Evolutionary conservation across 2,888 invertebrate species (phyloP).

Genomic region (Cotesia congregata): DNA sequence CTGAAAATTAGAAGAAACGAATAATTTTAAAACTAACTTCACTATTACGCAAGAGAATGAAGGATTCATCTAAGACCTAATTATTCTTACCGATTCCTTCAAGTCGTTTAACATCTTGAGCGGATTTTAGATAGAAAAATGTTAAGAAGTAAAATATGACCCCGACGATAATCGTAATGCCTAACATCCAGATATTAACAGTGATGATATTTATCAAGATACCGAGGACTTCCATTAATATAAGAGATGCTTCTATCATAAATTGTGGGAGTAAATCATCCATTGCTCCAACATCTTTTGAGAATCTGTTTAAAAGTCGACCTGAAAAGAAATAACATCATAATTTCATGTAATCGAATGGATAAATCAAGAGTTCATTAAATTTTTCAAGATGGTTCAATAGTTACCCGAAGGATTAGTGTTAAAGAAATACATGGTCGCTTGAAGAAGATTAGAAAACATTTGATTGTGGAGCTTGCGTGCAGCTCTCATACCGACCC

Average conservation of each 20-base stretch:
- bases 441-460: conserved; percentile 83
- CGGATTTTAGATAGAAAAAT: conserved; percentile 77
- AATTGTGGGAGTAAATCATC: conserved; percentile 74
- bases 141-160: conserved; percentile 76
- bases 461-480: conserved; percentile 85
- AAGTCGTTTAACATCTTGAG: conserved; percentile 80
- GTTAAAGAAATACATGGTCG: conserved; percentile 91
- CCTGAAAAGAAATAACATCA: conserved; percentile 53
- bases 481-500: conserved; percentile 82
- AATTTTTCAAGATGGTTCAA: not conserved
- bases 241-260: conserved; percentile 73
- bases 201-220: conserved; percentile 71
- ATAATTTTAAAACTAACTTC: no score
- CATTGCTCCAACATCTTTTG: conserved; percentile 80
- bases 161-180: conserved; percentile 76
- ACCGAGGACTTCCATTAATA: conserved; percentile 69
- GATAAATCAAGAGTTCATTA: no score
- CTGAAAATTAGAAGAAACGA: conserved; percentile 55
- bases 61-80: not conserved
- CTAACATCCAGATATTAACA: conserved; percentile 78
- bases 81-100: conserved; percentile 71
- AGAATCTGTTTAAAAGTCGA: conserved; percentile 81
- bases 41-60: no score
- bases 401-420: conserved; percentile 81
- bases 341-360: no score